Conservation (phyloP, 1,140 invertebrate genomes). For the Zaprionus davidi region DNA sequence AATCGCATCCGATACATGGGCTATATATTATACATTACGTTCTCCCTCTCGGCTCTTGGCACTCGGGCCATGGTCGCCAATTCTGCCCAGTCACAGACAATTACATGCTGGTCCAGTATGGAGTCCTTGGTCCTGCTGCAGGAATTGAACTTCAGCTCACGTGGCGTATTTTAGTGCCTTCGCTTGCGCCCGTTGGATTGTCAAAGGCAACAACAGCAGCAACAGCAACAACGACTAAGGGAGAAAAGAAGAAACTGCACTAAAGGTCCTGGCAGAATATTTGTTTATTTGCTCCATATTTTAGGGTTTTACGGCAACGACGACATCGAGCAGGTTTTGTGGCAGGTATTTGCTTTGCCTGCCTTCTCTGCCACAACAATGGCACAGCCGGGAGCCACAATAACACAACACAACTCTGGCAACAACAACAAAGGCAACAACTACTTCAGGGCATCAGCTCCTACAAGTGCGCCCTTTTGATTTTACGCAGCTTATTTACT, state of each 20-base stretch:
- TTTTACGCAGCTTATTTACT: slow-evolving; percentile 80
- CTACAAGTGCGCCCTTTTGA: slow-evolving; percentile 60
- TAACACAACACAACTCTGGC: slow-evolving; percentile 15
- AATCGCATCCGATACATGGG: slow-evolving; percentile 70
- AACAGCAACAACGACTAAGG: slow-evolving; percentile 18
- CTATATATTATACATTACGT: slow-evolving; percentile 79
- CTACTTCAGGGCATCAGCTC: slow-evolving; percentile 24
- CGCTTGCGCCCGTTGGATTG: slow-evolving; percentile 36
- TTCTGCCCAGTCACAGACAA: slow-evolving; percentile 71
- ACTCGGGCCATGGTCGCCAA: slow-evolving; percentile 41
- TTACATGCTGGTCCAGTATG: slow-evolving; percentile 65
- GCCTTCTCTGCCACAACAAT: slow-evolving; percentile 35
- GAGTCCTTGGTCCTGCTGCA: slow-evolving; percentile 18
- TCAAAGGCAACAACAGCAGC: slow-evolving; percentile 25
- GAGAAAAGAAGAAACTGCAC: slow-evolving; percentile 18
- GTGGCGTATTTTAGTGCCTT: slow-evolving; percentile 77
- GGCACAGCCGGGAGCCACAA: background rate
- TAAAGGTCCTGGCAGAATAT: slow-evolving; percentile 64
- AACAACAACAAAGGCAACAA: slow-evolving; percentile 39
- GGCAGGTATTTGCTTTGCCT: slow-evolving; percentile 67
- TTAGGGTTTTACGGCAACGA: slow-evolving; percentile 75
- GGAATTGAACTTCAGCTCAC: slow-evolving; percentile 79
- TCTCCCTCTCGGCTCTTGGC: background rate
- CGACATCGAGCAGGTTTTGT: slow-evolving; percentile 78
- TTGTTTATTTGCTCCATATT: slow-evolving; percentile 83